Percentiles rank a stretch among this genome's conserved stretches.
Evolutionary conservation across 2,113 vertebrate species (phyloP).

Genomic region (Epinephelus moara): DNA sequence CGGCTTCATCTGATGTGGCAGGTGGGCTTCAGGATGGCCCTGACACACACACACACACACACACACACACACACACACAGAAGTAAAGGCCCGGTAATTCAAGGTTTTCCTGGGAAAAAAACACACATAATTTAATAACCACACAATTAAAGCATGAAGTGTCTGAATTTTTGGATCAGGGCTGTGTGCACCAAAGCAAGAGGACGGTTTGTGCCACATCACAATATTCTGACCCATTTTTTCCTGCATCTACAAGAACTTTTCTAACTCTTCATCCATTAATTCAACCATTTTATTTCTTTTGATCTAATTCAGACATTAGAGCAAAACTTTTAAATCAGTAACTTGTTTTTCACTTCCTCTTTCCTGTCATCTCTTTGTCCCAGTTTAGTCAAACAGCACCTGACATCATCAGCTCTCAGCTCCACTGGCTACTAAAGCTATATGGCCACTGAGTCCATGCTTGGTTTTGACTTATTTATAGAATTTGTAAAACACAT

Average conservation of each 20-base stretch:
- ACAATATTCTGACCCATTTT: conserved; percentile 15
- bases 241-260: conserved; percentile 6
- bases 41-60: conserved; percentile 10
- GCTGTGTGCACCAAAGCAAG: neutral
- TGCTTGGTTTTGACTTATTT: conserved; percentile 61
- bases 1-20: conserved; percentile 66
- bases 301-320: conserved; percentile 53
- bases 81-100: neutral
- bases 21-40: conserved; percentile 55
- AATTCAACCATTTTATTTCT: neutral
- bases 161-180: neutral
- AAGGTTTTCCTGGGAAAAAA: conserved; percentile 22
- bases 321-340: conserved; percentile 46
- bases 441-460: conserved; percentile 24
- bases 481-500: conserved; percentile 57
- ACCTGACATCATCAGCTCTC: conserved; percentile 43
- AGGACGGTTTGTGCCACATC: neutral
- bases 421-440: conserved; percentile 27
- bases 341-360: conserved; percentile 39
- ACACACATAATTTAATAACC: neutral
- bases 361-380: conserved; percentile 51
- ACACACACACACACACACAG: neutral
- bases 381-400: conserved; percentile 67
- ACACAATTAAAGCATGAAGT: neutral
- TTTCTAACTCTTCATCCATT: conserved; percentile 16